Evolutionary conservation across 2,888 invertebrate species (phyloP).

Genomic region (Apodemia zela): DNA sequence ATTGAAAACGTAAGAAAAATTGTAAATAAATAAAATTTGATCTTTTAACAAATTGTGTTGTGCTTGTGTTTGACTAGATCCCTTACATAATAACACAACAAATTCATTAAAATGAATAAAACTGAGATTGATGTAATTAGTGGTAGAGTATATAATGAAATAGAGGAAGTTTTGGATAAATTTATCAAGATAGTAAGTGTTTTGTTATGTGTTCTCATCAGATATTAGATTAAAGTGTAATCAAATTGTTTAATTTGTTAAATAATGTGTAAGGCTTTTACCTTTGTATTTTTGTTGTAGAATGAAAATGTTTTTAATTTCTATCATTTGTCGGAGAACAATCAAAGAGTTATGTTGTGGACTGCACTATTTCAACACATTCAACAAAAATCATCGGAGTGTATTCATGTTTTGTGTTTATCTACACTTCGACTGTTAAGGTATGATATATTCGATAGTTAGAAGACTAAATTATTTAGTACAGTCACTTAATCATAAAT

Average conservation of each 20-base stretch:
- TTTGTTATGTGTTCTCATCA: background rate
- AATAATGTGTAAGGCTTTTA: background rate
- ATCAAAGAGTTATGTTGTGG: slow-evolving; percentile 81
- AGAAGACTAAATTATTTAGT: too few species aligned
- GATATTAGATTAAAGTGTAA: background rate
- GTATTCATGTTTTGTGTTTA: slow-evolving; percentile 78
- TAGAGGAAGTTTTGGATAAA: slow-evolving; percentile 43
- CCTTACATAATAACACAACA: background rate
- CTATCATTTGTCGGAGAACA: slow-evolving; percentile 78
- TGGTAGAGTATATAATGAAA: slow-evolving; percentile 42
- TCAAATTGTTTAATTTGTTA: background rate
- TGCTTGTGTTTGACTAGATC: background rate
- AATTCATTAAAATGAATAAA: slow-evolving; percentile 50
- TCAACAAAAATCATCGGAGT: slow-evolving; percentile 61
- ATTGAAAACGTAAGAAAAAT: slow-evolving; percentile 52
- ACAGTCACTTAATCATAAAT: too few species aligned
- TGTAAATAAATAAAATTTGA: slow-evolving; percentile 12
- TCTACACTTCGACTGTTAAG: slow-evolving; percentile 83
- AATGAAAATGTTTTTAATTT: slow-evolving; percentile 80
- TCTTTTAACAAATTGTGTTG: background rate
- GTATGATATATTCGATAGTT: slow-evolving; percentile 51
- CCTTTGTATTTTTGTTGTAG: slow-evolving; percentile 44
- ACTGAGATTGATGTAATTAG: slow-evolving; percentile 53
- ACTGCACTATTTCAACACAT: slow-evolving; percentile 79
- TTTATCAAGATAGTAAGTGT: slow-evolving; percentile 56